Conservation (phyloP, 2,113 vertebrate genomes). For the Chamaetylas fuelleborni region DNA sequence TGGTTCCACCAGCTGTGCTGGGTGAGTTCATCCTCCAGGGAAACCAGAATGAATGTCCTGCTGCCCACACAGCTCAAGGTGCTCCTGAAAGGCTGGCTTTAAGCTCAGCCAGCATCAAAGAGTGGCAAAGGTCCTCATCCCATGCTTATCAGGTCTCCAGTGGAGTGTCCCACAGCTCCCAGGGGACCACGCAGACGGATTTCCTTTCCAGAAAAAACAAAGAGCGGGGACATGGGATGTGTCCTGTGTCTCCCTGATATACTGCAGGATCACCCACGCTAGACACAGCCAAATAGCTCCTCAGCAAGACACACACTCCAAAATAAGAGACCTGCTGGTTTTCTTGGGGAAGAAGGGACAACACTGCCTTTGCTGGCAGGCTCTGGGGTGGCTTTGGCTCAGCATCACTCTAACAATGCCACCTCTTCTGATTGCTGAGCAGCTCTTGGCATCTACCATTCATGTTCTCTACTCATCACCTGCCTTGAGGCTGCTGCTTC, state of each 20-base stretch:
- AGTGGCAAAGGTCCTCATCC: not conserved
- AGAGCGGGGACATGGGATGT: not conserved
- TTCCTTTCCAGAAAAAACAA: slow-evolving; percentile 43
- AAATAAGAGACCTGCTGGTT: not conserved
- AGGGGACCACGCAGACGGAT: not conserved
- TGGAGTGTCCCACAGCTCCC: not conserved
- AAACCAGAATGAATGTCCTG: not conserved
- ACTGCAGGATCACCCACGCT: not conserved
- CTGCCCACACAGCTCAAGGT: not conserved
- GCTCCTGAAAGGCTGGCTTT: not conserved
- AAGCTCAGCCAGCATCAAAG: not conserved
- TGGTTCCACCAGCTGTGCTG: not conserved
- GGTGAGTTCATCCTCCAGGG: not conserved
- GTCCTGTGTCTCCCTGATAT: slow-evolving; percentile 19
- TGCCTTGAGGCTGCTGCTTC: not conserved
- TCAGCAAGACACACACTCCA: not conserved
- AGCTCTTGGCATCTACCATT: not conserved
- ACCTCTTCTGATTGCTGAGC: not conserved
- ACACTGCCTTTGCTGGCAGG: not conserved
- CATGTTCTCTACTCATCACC: not conserved
- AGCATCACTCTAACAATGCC: not conserved
- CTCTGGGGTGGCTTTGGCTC: not conserved
- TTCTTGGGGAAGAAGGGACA: not conserved
- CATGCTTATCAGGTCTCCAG: not conserved
- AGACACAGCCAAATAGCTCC: not conserved